A percentile compares a stretch with the other conserved stretches of the same genome.
Conservation (phyloP, 1,140 invertebrate genomes). For the Bradynema listronoti region DNA sequence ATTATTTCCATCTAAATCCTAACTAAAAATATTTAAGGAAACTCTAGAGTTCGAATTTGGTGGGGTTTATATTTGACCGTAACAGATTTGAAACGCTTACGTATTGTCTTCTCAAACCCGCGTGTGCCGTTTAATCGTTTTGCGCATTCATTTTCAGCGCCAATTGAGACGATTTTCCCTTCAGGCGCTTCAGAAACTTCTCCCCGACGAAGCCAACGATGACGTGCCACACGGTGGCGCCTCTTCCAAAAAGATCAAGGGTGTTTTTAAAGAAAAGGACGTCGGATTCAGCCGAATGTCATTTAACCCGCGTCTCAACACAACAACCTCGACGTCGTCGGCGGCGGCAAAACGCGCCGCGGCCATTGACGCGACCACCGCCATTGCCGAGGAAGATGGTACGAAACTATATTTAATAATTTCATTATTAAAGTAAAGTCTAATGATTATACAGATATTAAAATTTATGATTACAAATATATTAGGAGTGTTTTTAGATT, state of each 20-base stretch:
- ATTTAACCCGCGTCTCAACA: slow-evolving; percentile 14
- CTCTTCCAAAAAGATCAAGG: slow-evolving; percentile 14
- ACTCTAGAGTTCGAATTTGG: too few species aligned
- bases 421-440: slow-evolving; percentile 1
- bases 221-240: slow-evolving; percentile 1
- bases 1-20: too few species aligned
- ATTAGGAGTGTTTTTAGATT: too few species aligned
- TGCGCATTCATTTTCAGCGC: slow-evolving; percentile 7
- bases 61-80: too few species aligned
- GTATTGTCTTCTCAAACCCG: neutral
- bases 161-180: slow-evolving; percentile 12
- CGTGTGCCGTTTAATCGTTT: too few species aligned
- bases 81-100: too few species aligned
- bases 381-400: slow-evolving; percentile 1
- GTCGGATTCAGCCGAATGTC: slow-evolving; percentile 17
- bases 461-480: too few species aligned
- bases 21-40: too few species aligned
- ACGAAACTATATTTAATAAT: neutral
- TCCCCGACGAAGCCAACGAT: slow-evolving; percentile 8
- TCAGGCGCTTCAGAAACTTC: slow-evolving; percentile 3
- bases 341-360: neutral
- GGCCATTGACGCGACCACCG: neutral
- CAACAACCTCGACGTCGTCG: neutral
- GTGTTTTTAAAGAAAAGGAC: slow-evolving; percentile 19
- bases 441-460: neutral